Base-by-base conservation (phyloP, 2,797 vertebrate species). In the Phaenicophaeus curvirostris region DNA sequence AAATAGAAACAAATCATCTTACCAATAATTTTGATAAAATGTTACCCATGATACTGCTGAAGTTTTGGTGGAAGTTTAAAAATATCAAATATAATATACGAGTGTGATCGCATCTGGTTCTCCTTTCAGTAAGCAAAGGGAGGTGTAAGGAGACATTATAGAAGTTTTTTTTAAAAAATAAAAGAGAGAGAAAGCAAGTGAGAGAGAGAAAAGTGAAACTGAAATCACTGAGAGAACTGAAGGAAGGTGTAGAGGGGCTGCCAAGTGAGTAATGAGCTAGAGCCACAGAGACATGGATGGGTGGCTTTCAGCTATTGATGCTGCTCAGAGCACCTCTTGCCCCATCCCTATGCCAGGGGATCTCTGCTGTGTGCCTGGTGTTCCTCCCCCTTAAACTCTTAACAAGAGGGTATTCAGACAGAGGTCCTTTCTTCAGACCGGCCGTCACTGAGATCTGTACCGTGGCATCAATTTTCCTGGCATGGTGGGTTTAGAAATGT, bases 11-110 rank as follows among this genome's bases (percentile, higher is more conserved):
- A 78, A 58, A 93, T 72, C 83, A 93, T 21, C 14, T 68, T 51
- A 37, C 76, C 51, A 51, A 77, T 83, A 87, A 85, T 80, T 85
- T 80, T 65, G 30, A 87, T 80, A 58, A 77, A 92, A 96, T 75
- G 28, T 85, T 42, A 85, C 81, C 65, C 78, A 8, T 30, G 90
- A 67, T n/a, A 61, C 24, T 54, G 57, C 53, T 78, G 75, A 89
- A 81, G 48, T 62, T 85, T 78, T 77, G 37, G 31, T 73, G 66
- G 16, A 28, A 63, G 8, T 90, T 86, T 81, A 48, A 62, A 72
- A 84, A 69, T 66, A 90, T 48, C 37, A 37, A 54, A 71, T 59
- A 30, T 27, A 53, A 42, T 48, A 30, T 27, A 31, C 13, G 1
- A 2, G 24, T 1, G 6, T 48, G 30, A 51, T 92, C 31, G 44